Evolutionary conservation across 2,113 vertebrate genomes (phyloP), one percentile per base, ranked within the genome.

Genomic region (Protomyctophum bolini): DNA sequence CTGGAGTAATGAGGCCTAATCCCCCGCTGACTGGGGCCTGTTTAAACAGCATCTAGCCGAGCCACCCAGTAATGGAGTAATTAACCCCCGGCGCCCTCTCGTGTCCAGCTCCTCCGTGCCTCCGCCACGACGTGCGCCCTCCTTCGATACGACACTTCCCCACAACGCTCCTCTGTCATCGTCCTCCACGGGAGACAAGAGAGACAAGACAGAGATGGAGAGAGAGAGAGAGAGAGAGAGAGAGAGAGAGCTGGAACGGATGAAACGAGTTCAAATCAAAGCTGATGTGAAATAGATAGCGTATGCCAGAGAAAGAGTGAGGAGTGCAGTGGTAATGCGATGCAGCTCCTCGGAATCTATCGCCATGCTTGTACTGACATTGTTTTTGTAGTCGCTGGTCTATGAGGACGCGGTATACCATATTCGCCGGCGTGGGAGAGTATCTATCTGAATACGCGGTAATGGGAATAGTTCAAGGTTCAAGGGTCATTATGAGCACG

Each of bases 1-100:
- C 95, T 94, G 94, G 94, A 96, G 97, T 98, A 98, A 98, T 96
- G 96, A 97, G 95, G 95, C 96, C 95, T 95, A 96, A 97, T 97
- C 95, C 91, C 94, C 92, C 88, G 94, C 96, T 95, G 95, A 96
- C 94, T 93, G 88, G 79, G 82, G 86, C 91, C 92, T 94, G 95
- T 94, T 92, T 92, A 92, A 95, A 94, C 75, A 93, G 95, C 95
- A 95, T 87, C 93, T 86, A 92, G 88, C 91, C 92, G 95, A 94
- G 96, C 94, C 94, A 93, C 94, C 91, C 92, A 92, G 95, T 98
- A 98, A 98, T 98, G 89, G 96, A 97, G 96, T 98, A 97, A 98
- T 99, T 99, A 99, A 99, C 97, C 97, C 21, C 94, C 77, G 63
- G 6, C 58, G 94, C 93, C 93, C 93, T 88, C 80, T 92, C 67